These are phyloP conservation scores for Clarias batrachus DNA, from an alignment of 2,113 vertebrate genomes.

Conservation along the genomic window DNA sequence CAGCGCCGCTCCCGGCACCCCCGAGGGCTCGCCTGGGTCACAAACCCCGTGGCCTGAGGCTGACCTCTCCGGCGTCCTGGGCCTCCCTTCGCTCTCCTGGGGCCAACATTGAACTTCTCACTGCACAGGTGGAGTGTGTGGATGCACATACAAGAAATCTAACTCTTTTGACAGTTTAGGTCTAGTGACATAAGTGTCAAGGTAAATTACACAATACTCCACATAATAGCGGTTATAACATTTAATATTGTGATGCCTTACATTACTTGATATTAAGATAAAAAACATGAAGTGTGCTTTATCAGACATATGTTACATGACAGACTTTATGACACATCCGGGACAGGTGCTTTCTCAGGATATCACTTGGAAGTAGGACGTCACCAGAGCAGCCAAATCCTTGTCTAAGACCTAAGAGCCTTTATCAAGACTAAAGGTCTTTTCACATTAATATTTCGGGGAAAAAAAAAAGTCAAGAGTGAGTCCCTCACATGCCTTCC, in stretches of 20 bases:
- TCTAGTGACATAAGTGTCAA: not conserved
- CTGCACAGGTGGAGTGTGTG: constrained; percentile 78
- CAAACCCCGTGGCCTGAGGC: constrained; percentile 74
- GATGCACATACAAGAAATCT: not conserved
- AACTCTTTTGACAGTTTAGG: not conserved
- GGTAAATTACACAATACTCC: no score
- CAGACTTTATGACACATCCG: not conserved
- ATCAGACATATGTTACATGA: not conserved
- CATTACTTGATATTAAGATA: not conserved
- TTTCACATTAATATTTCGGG: no score
- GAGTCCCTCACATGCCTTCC: no score
- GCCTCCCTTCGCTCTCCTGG: constrained; percentile 84
- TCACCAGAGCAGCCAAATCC: not conserved
- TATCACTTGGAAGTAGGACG: not conserved
- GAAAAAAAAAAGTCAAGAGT: no score
- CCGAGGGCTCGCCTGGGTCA: constrained; percentile 72
- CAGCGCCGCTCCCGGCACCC: constrained; percentile 69
- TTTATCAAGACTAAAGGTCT: not conserved
- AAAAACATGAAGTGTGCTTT: not conserved
- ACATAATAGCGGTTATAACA: not conserved
- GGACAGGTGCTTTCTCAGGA: not conserved
- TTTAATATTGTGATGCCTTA: not conserved
- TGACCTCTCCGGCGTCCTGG: constrained; percentile 90
- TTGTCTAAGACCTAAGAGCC: not conserved
- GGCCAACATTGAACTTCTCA: constrained; percentile 83